Conservation (phyloP, 1,140 invertebrate genomes). For the Aporrectodea caliginosa region DNA sequence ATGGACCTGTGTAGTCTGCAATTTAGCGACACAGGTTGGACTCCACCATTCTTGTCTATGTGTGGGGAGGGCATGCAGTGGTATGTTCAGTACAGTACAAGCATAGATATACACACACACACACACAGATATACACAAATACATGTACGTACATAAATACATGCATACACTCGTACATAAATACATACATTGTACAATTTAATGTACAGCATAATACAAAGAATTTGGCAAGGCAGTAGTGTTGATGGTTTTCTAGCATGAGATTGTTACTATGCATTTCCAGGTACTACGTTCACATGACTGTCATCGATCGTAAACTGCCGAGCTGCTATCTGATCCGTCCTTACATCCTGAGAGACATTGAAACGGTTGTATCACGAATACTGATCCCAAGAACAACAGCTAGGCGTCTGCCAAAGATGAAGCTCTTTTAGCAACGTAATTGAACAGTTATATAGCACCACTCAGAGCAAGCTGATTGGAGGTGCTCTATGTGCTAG, state of each 20-base stretch:
- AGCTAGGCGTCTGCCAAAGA: neutral
- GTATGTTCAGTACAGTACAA: too few relatives aligned
- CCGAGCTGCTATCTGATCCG: conserved; percentile 41
- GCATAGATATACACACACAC: neutral
- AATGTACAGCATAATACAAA: neutral
- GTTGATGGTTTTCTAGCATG: neutral
- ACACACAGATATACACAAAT: neutral
- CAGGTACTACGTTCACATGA: conserved; percentile 48
- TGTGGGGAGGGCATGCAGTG: too few relatives aligned
- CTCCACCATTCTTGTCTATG: too few relatives aligned
- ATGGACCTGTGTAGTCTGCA: too few relatives aligned
- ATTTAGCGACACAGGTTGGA: too few relatives aligned
- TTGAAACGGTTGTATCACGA: neutral
- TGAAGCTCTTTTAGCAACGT: too few relatives aligned
- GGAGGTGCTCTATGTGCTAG: too few relatives aligned
- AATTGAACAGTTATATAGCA: too few relatives aligned
- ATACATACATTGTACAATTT: neutral
- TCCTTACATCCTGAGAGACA: neutral
- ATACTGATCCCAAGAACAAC: neutral
- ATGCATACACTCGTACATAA: neutral
- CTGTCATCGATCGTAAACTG: conserved; percentile 43
- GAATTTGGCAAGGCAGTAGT: neutral
- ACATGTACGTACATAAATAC: neutral
- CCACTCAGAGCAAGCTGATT: too few relatives aligned
- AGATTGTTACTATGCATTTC: too few relatives aligned